A percentile compares a stretch with the other conserved stretches of the same genome.
These are phyloP conservation scores for Nibea albiflora DNA, from an alignment of 2,113 vertebrate genomes.

Conservation along the genomic window DNA sequence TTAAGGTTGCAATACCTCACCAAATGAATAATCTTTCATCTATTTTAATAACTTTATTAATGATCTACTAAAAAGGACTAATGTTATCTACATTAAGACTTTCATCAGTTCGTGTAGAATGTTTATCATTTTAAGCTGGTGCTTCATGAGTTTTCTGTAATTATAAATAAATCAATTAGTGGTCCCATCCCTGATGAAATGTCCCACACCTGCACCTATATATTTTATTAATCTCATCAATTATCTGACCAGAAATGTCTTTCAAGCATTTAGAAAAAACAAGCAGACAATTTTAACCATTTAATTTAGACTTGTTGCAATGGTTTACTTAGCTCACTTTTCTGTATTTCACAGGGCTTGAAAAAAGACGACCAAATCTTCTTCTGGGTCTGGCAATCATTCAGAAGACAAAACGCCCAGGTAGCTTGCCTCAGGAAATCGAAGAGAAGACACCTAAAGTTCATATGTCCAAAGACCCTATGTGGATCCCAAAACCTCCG, in stretches of 20 bases:
- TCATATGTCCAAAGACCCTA: constrained; percentile 82
- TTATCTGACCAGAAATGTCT: not conserved
- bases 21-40: not conserved
- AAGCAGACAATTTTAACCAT: not conserved
- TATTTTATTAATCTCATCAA: not conserved
- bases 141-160: not conserved
- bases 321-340: not conserved
- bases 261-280: not conserved
- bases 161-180: not conserved
- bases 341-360: constrained; percentile 88
- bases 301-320: not conserved
- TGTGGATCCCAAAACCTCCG: constrained; percentile 77
- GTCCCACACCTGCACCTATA: not conserved
- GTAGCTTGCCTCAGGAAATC: constrained; percentile 74
- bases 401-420: constrained; percentile 90
- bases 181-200: not conserved
- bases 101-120: not conserved
- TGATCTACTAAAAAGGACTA: not conserved
- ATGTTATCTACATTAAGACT: not conserved
- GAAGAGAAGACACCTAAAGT: constrained; percentile 89
- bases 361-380: constrained; percentile 92
- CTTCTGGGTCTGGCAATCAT: constrained; percentile 94
- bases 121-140: not conserved
- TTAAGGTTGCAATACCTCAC: not conserved
- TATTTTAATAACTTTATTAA: not conserved